Evolutionary conservation across 2,797 vertebrate species (phyloP).

Genomic region (Astyanax mexicanus): DNA sequence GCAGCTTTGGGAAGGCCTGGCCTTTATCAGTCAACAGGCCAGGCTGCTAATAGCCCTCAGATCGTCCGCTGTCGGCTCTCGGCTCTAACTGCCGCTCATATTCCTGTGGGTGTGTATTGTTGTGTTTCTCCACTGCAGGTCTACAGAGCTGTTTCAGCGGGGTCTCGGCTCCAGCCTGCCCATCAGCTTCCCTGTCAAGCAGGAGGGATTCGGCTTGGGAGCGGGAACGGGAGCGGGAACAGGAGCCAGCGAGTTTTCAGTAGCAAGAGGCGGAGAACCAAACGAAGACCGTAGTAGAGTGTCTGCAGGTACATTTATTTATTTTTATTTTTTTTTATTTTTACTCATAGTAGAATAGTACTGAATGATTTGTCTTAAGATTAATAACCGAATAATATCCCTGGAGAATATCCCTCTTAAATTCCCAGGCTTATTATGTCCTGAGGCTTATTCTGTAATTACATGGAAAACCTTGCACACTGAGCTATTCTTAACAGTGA

Average conservation of each 20-base stretch:
- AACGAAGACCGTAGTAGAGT: constrained; percentile 72
- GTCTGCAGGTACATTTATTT: constrained; percentile 3
- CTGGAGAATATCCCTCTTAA: neutral
- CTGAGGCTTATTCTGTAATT: neutral
- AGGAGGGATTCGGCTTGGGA: constrained; percentile 87
- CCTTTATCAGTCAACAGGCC: constrained; percentile 71
- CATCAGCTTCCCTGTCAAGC: constrained; percentile 88
- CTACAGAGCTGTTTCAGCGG: constrained; percentile 82
- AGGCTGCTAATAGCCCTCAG: constrained; percentile 66
- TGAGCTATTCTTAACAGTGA: neutral
- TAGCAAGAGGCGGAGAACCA: constrained; percentile 71
- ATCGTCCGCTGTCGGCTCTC: constrained; percentile 66
- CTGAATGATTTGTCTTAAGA: neutral
- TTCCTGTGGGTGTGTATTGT: constrained; percentile 60
- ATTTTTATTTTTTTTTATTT: too few species aligned
- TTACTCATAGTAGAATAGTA: neutral
- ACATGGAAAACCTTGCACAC: neutral
- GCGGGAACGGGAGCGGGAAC: constrained; percentile 64
- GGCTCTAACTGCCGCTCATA: constrained; percentile 46
- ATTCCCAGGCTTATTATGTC: neutral
- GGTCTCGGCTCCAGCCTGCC: constrained; percentile 74
- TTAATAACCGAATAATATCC: neutral
- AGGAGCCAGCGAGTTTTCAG: constrained; percentile 61
- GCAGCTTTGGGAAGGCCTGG: constrained; percentile 43
- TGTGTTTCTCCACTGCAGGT: constrained; percentile 76